phyloP scores from a whole-genome alignment of 1,140 invertebrate species.

The Mycetomoellerius zeteki region DNA sequence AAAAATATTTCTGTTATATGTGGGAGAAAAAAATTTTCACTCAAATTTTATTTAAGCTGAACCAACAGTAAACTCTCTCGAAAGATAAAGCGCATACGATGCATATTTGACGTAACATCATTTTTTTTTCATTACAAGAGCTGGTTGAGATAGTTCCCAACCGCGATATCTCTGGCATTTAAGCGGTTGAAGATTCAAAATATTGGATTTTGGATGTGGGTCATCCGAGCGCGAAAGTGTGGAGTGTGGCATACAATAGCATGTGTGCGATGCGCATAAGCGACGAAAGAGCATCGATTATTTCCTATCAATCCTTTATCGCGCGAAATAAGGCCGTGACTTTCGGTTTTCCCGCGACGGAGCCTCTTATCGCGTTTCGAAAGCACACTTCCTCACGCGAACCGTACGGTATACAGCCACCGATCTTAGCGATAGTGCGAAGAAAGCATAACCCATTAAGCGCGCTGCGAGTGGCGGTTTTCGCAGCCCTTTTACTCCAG shows the following conservation, averaged over 20 bases:
- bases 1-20: neutral
- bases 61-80: neutral
- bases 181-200: neutral
- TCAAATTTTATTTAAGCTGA: conserved; percentile 6
- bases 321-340: conserved; percentile 41
- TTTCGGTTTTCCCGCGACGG: conserved; percentile 40
- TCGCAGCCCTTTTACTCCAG: conserved; percentile 47
- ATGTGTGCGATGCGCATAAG: conserved; percentile 15
- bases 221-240: conserved; percentile 5
- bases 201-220: conserved; percentile 33
- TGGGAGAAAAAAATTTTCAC: too few relatives aligned
- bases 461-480: conserved; percentile 55
- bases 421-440: conserved; percentile 47
- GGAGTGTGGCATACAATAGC: conserved; percentile 15
- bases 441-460: conserved; percentile 50
- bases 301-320: conserved; percentile 54
- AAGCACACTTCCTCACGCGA: conserved; percentile 27
- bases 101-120: neutral
- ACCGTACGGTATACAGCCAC: neutral
- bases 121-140: neutral
- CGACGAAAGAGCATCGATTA: conserved; percentile 36
- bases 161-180: neutral
- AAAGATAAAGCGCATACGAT: neutral
- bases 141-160: neutral
- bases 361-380: conserved; percentile 45